Percentiles rank a stretch among this genome's conserved stretches.
Evolutionary conservation across 2,113 vertebrate genomes (phyloP).

Genomic region (Lophura nycthemera): DNA sequence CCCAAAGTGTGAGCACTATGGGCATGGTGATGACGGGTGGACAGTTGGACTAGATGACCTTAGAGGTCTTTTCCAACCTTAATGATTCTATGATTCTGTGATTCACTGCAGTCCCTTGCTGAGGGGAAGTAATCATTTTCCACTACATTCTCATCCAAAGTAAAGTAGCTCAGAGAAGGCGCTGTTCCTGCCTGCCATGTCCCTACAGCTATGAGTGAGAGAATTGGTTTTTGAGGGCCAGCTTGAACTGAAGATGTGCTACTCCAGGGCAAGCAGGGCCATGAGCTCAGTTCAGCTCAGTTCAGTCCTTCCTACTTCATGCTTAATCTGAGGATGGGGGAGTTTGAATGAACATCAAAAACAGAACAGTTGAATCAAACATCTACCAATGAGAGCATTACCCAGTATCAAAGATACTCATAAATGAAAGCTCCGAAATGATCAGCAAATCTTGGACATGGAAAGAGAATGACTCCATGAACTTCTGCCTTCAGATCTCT

Average conservation of each 20-base stretch:
- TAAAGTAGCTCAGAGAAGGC: neutral
- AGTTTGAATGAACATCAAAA: neutral
- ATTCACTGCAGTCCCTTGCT: neutral
- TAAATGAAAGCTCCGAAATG: neutral
- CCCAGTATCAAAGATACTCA: neutral
- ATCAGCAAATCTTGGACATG: neutral
- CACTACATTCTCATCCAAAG: neutral
- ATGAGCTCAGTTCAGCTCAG: neutral
- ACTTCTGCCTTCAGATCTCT: neutral
- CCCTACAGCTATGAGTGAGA: neutral
- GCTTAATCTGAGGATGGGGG: neutral
- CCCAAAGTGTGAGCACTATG: neutral
- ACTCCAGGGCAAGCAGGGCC: neutral
- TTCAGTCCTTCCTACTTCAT: neutral
- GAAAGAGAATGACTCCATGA: neutral
- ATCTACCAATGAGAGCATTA: neutral
- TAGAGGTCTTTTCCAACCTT: too few relatives aligned
- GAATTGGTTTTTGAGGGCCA: neutral
- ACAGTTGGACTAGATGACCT: too few relatives aligned
- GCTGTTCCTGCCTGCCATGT: neutral
- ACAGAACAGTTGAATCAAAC: slow-evolving; percentile 30
- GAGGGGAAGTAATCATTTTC: neutral
- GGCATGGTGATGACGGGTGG: too few relatives aligned
- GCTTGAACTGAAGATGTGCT: neutral
- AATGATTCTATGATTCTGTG: too few relatives aligned